Evolutionary conservation across 2,113 vertebrate species (phyloP), one percentile per base, ranked within the genome.

Genomic region (Neogale vison): DNA sequence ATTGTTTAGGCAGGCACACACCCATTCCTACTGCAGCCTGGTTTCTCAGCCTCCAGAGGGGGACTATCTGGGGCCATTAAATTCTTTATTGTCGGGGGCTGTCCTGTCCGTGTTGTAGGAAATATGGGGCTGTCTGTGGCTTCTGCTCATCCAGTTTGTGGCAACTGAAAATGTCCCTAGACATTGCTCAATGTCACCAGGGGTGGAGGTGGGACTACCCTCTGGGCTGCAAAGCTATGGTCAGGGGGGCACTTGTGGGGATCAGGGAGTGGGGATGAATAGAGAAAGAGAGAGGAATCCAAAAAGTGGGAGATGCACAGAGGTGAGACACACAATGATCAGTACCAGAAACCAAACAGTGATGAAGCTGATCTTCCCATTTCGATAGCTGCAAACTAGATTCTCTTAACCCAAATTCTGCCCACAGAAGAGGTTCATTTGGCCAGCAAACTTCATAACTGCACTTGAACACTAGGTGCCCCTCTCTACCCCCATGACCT

Each of bases 1-100:
- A 1, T 2, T 0, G 6, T 18, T 82, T 0, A 1, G 34, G 47
- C 18, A 2, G 45, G 31, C 57, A 9, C 20, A 1, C 12, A 2
- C 2, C 15, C 31, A 4, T 5, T 23, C 23, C 59, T 8, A 2
- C 29, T 7, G 4, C 0, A 20, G 21, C 39, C 21, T 7, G 61
- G 17, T 31, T 31, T 36, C 77, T 57, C 34, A 4, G 34, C 63
- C 34, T 88, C 18, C 0, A 12, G 24, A 12, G 45, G 29, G 4
- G 8, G n/a, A 55, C 8, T 17, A 11, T 31, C 6, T 18, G 57
- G 36, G 8, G 20, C 34, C 3, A 7, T 57, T 20, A 81, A 17
- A 14, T 52, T 82, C 85, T 47, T 21, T 18, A 57, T 55, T 10
- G 26, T 1, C 7, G 11, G 0, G 52, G 14, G 23, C 34, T 4